A percentile compares a stretch with the other conserved stretches of the same genome.
Conservation (phyloP, 2,797 vertebrate genomes). For the Cryptoprocta ferox region DNA sequence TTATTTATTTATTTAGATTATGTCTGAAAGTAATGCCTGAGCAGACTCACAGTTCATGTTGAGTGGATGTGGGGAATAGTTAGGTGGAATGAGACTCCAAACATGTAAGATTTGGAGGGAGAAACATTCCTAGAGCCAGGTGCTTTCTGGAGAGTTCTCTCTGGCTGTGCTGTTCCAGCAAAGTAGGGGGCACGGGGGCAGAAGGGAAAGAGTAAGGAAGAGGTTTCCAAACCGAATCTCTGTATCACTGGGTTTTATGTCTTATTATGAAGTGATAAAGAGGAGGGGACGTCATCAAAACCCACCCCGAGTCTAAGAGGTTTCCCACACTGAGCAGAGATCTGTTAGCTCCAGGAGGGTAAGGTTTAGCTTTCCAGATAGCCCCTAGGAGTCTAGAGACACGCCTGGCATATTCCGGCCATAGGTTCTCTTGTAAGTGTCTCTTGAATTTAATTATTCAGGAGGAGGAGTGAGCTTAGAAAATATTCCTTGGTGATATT, state of each 20-base stretch:
- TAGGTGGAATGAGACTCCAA: background rate
- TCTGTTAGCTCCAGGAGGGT: background rate
- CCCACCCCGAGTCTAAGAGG: background rate
- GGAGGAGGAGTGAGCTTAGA: background rate
- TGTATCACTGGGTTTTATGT: background rate
- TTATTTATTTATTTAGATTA: too few species aligned
- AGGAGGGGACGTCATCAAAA: background rate
- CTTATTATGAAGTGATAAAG: background rate
- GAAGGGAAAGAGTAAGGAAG: background rate
- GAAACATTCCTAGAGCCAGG: background rate
- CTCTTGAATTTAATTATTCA: constrained; percentile 23
- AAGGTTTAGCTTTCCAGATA: background rate
- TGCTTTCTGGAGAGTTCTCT: background rate
- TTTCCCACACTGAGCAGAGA: background rate
- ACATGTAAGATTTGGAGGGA: background rate
- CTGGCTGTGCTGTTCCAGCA: background rate
- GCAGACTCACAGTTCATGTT: background rate
- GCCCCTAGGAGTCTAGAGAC: background rate
- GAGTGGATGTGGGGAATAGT: background rate
- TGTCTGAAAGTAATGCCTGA: background rate
- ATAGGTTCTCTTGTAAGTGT: background rate
- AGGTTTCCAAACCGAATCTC: background rate
- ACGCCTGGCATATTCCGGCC: background rate
- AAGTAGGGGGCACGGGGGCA: rapidly evolving
- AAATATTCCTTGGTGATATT: background rate